These are phyloP conservation scores for Malurus cyaneus DNA, from an alignment of 2,113 vertebrate species.

Conservation along the genomic window DNA sequence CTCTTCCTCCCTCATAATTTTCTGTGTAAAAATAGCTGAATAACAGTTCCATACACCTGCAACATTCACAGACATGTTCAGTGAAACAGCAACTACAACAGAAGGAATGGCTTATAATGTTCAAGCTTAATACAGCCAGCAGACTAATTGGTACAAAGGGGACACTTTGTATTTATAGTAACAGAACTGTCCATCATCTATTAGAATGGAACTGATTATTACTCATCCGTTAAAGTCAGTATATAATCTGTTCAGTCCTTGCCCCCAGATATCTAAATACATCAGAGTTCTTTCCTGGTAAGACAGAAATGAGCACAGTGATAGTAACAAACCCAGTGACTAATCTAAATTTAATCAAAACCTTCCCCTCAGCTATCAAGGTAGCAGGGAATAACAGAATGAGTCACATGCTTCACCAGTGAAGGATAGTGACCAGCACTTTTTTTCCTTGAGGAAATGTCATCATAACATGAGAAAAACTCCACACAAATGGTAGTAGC, in stretches of 20 bases:
- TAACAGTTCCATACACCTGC: neutral
- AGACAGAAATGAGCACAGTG: neutral
- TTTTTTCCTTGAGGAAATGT: neutral
- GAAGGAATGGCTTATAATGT: neutral
- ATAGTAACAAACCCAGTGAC: neutral
- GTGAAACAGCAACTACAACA: neutral
- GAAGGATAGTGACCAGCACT: neutral
- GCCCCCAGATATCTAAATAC: neutral
- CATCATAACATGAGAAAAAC: neutral
- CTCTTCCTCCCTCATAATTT: neutral
- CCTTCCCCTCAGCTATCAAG: neutral
- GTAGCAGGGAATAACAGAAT: neutral
- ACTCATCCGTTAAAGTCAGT: neutral
- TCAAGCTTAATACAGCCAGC: neutral
- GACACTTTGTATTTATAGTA: neutral
- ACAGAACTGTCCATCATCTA: neutral
- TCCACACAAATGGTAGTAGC: neutral
- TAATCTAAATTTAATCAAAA: constrained; percentile 22
- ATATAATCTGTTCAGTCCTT: neutral
- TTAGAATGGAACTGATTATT: neutral
- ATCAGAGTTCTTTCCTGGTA: neutral
- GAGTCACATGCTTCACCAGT: neutral
- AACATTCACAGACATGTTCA: neutral
- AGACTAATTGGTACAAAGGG: neutral
- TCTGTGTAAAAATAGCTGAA: neutral